Conservation (phyloP, 2,113 vertebrate genomes). For the Crotalus horridus region DNA sequence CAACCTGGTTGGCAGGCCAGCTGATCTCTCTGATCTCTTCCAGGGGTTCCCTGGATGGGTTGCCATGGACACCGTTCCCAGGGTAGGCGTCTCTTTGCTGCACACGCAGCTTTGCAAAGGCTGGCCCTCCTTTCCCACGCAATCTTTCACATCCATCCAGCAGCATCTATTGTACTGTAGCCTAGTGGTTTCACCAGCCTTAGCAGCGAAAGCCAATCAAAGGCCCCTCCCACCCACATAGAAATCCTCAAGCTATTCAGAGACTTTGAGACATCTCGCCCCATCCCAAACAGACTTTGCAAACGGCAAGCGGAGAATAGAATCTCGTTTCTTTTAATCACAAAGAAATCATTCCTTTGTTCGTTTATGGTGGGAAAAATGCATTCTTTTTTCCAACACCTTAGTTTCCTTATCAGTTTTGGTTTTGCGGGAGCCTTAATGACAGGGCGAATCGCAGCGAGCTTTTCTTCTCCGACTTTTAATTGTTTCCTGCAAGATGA, state of each 20-base stretch:
- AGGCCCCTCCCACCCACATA: neutral
- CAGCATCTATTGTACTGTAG: neutral
- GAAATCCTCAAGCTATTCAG: neutral
- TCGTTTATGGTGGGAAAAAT: fast-evolving
- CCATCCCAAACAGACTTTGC: neutral
- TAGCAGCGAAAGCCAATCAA: neutral
- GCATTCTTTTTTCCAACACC: neutral
- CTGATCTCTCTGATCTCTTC: neutral
- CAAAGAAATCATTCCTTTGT: neutral
- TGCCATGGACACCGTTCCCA: slow-evolving; percentile 41
- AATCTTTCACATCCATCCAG: neutral
- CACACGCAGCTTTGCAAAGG: neutral
- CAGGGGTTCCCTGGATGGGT: slow-evolving; percentile 25
- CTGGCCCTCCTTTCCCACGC: neutral
- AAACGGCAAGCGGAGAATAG: neutral
- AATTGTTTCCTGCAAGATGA: neutral
- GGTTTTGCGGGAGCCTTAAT: neutral
- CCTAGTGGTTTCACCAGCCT: neutral
- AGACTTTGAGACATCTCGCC: neutral
- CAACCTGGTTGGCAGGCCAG: neutral
- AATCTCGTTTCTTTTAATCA: neutral
- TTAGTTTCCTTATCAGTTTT: neutral
- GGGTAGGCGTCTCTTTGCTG: neutral
- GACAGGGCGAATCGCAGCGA: neutral
- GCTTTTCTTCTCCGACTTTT: neutral